phyloP scores from a whole-genome alignment of 1,140 invertebrate genomes.

The Diabrotica virgifera region DNA sequence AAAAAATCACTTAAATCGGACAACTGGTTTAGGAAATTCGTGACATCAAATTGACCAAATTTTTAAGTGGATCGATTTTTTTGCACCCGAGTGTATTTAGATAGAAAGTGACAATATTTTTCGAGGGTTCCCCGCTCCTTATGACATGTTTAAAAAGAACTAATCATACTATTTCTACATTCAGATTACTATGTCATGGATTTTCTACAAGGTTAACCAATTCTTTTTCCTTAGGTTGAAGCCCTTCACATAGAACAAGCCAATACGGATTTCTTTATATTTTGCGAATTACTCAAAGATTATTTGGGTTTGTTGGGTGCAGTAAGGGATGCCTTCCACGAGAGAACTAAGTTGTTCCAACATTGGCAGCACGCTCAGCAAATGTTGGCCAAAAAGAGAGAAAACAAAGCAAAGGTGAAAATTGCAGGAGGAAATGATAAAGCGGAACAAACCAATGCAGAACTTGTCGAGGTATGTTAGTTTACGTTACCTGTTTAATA shows the following conservation, averaged over 20 bases:
- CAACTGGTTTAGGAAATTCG: no score
- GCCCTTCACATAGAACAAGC: slow-evolving; percentile 86
- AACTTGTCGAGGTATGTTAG: slow-evolving; percentile 81
- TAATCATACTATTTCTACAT: no score
- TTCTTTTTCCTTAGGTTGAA: slow-evolving; percentile 61
- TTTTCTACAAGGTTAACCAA: no score
- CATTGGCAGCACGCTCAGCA: slow-evolving; percentile 96
- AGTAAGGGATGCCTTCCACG: slow-evolving; percentile 97
- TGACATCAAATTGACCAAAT: no score
- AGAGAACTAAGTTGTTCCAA: slow-evolving; percentile 96
- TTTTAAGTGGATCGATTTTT: no score
- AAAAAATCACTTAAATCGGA: no score
- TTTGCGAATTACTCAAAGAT: slow-evolving; percentile 93
- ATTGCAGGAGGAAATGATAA: slow-evolving; percentile 80
- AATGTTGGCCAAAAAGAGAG: slow-evolving; percentile 90
- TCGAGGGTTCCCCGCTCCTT: no score
- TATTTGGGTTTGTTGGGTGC: slow-evolving; percentile 90
- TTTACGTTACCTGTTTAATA: not conserved
- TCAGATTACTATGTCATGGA: no score
- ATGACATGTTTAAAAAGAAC: no score
- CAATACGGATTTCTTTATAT: slow-evolving; percentile 90
- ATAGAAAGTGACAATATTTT: no score
- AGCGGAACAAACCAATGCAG: slow-evolving; percentile 80
- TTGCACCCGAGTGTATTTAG: no score
- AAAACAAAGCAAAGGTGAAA: slow-evolving; percentile 90